phyloP scores from a whole-genome alignment of 2,113 vertebrate species.

The Globicephala melas region DNA sequence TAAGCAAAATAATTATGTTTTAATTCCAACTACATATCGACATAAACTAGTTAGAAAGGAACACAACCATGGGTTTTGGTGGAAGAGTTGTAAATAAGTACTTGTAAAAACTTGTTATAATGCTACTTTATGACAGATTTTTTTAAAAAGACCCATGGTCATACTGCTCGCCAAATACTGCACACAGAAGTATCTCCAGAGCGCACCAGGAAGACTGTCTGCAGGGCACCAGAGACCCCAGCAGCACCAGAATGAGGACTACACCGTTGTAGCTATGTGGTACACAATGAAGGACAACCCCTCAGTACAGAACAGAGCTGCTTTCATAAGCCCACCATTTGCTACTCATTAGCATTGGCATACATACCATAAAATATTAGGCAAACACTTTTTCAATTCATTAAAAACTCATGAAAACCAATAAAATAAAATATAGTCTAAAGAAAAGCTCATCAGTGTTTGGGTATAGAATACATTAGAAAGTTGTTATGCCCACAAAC shows the following conservation, averaged over 20 bases:
- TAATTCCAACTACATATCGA: neutral
- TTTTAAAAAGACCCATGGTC: neutral
- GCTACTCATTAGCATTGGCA: neutral
- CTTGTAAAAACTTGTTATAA: neutral
- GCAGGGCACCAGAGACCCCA: neutral
- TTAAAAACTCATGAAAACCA: constrained; percentile 27
- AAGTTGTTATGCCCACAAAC: constrained; percentile 27
- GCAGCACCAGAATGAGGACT: neutral
- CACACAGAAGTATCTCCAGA: neutral
- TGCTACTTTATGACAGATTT: neutral
- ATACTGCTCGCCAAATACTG: neutral
- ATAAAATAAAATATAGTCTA: neutral
- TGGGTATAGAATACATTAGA: neutral
- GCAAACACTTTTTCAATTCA: constrained; percentile 3
- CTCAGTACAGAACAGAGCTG: neutral
- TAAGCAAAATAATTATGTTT: constrained; percentile 19
- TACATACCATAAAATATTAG: neutral
- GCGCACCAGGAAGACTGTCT: neutral
- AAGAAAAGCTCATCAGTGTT: neutral
- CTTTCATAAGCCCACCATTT: neutral
- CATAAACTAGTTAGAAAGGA: constrained; percentile 15
- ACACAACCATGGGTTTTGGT: neutral
- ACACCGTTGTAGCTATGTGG: neutral
- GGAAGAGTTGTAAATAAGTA: neutral
- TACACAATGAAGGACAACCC: neutral